Base-by-base conservation (phyloP, 1,140 invertebrate genomes). In the Bilobella aurantiaca region DNA sequence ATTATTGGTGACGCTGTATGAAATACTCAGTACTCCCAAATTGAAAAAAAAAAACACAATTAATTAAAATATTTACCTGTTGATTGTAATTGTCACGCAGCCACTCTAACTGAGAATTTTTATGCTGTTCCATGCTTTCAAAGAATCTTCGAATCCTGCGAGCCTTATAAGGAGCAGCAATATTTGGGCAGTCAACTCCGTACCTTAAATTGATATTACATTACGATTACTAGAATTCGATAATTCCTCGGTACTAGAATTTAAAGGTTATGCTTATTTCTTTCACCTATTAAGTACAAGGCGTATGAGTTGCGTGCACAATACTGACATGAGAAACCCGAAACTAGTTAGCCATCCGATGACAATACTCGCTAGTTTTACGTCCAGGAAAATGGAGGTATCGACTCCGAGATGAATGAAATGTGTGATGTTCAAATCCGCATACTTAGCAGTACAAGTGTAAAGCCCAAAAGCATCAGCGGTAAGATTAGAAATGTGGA, bases 81-180 rank as follows among this genome's bases (percentile, higher is more conserved):
- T 86, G 84, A 18, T 88, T 87, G 74, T 96, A 96, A 77, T 96
- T 95, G 74, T 96, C 91, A 1, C 91, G 80, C 46, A 96, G 79
- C 69, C 87, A 83, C 75, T 93, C 90, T 64, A 95, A 78, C 74
- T 95, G 91, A 74, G 88, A 87, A 66, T 86, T 86, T 77, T 92
- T 93, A 77, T 93, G 92, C 61, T 87, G 85, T 76, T 95, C 91
- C 66, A 95, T 90, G 75, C 86, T 91, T 74, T 95, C 91, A 69
- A 93, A 77, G n/a, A 82, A 78, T 37, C 75, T 74, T n/a, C 73
- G 73, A 46, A 74, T 53, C n/a, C 69, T 57, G 63, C 66, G 42
- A 2, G 69, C 27, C 32, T 72, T 49, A 25, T 72, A 56, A 12
- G 69, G 30, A n/a, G 64, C 64, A 14, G 27, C 25, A 2, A 69